phyloP scores from a whole-genome alignment of 2,797 vertebrate species.

The Gymnoscopelus microlampas region DNA sequence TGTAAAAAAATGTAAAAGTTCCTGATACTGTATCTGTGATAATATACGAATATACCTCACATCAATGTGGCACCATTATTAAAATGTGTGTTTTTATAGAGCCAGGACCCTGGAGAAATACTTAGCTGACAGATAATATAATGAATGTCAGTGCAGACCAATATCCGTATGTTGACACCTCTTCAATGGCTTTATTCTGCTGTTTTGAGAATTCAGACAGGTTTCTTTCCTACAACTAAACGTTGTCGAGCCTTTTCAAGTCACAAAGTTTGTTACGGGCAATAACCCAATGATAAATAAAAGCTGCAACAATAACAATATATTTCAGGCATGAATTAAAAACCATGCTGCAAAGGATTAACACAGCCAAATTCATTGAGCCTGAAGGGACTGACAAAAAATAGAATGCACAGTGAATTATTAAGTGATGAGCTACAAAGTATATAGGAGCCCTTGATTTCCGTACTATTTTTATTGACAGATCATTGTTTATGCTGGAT shows the following conservation, averaged over 20 bases:
- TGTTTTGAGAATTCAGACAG: background rate
- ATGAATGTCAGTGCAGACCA: constrained; percentile 44
- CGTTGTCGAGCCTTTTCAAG: background rate
- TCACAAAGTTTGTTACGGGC: background rate
- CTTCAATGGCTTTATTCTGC: background rate
- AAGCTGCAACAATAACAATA: constrained; percentile 36
- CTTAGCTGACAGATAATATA: constrained; percentile 32
- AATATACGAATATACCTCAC: constrained; percentile 23
- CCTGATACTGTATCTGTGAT: constrained; percentile 5
- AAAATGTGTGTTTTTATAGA: constrained; percentile 38
- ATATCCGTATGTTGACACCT: constrained; percentile 16
- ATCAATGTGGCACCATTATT: constrained; percentile 38
- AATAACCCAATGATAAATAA: constrained; percentile 41
- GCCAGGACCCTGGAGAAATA: constrained; percentile 36
- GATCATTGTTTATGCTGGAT: constrained; percentile 71
- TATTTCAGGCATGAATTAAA: constrained; percentile 31
- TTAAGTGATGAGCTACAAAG: constrained; percentile 56
- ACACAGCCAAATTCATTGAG: background rate
- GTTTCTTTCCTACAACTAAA: background rate
- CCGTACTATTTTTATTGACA: constrained; percentile 39
- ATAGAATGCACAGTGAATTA: constrained; percentile 27
- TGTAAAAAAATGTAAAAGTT: background rate
- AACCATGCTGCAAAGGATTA: constrained; percentile 21
- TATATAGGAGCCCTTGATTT: constrained; percentile 39
- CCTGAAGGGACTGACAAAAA: background rate